Percentiles rank a stretch among this genome's conserved stretches.
Conservation (phyloP, 2,113 vertebrate species). For the Lonchura striata region DNA sequence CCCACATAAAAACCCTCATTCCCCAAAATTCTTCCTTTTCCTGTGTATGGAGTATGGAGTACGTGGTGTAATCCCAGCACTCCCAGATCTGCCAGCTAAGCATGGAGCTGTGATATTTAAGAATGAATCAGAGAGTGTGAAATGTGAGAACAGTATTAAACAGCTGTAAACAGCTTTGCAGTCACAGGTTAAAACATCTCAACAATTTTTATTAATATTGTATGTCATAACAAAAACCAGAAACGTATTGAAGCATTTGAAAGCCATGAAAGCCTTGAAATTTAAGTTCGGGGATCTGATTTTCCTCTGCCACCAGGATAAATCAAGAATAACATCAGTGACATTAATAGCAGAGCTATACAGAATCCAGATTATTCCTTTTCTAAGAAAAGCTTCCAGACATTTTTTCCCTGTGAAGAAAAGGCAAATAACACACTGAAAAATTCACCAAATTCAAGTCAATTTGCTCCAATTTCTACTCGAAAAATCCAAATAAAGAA, state of each 20-base stretch:
- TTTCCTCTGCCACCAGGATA: neutral
- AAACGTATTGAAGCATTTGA: neutral
- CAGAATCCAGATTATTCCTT: conserved; percentile 9
- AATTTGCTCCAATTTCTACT: neutral
- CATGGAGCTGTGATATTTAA: neutral
- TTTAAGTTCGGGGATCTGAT: neutral
- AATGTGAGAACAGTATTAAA: conserved; percentile 21
- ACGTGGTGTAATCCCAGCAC: neutral
- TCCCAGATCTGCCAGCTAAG: neutral
- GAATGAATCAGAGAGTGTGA: neutral
- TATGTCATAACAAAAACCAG: conserved; percentile 18
- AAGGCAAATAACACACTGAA: neutral
- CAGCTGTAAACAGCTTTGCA: conserved; percentile 25
- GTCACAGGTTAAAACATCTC: conserved; percentile 40
- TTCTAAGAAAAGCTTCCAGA: neutral
- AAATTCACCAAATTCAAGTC: neutral
- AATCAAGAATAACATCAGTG: conserved; percentile 1
- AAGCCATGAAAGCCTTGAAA: conserved; percentile 11
- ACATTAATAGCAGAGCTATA: neutral
- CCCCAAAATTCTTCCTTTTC: neutral
- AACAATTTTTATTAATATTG: conserved; percentile 43
- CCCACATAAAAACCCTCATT: neutral
- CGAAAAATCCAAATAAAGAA: neutral
- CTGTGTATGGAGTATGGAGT: neutral
- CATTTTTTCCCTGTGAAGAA: neutral